Evolutionary conservation across 2,113 vertebrate species (phyloP), one percentile per base, ranked within the genome.

Genomic region (Nyctereutes procyonoides): DNA sequence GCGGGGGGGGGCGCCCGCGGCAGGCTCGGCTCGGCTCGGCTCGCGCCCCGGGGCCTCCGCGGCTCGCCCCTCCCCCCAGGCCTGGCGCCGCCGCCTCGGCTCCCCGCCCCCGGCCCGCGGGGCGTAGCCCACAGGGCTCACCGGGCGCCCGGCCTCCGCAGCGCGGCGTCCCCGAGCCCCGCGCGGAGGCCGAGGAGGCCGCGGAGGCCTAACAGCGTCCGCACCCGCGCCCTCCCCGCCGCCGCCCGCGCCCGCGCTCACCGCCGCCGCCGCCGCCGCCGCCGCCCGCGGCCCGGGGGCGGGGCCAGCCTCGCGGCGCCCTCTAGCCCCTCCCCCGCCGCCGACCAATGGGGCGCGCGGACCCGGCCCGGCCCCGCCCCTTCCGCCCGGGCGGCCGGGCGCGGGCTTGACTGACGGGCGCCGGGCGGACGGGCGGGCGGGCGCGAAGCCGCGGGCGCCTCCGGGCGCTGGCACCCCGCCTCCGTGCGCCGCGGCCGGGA

Each of bases 111-210:
- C 30, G 86, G 28, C 65, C 55, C 12, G 77, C 60, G 28, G 71
- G n/a, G 51, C 26, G 63, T 74, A 63, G 63, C 38, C 24, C 15
- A 79, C 90, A n/a, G 35, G 96, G 92, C 96, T 96, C 96, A 96
- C 96, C 82, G 14, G 73, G 84, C 73, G 56, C 92, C 74, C 43
- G 38, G 63, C 92, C 74, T 56, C 32, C 90, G 87, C 30, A 16
- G 63, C 63, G 20, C 93, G 69, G 92, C 13, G 81, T 63, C 56
- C 69, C 95, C 48, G 5, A 93, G 74, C 90, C 73, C 76, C 11
- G 55, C 30, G 58, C 53, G 30, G n/a, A 83, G 35, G 35, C 22
- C 85, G 28, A 76, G 48, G n/a, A 95, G 79, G 79, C 92, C 94
- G 67, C 73, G 20, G 92, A 43, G 28, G 38, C 77, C 58, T 12